phyloP scores from a whole-genome alignment of 2,113 vertebrate genomes.

The Cochlearius cochlearius region DNA sequence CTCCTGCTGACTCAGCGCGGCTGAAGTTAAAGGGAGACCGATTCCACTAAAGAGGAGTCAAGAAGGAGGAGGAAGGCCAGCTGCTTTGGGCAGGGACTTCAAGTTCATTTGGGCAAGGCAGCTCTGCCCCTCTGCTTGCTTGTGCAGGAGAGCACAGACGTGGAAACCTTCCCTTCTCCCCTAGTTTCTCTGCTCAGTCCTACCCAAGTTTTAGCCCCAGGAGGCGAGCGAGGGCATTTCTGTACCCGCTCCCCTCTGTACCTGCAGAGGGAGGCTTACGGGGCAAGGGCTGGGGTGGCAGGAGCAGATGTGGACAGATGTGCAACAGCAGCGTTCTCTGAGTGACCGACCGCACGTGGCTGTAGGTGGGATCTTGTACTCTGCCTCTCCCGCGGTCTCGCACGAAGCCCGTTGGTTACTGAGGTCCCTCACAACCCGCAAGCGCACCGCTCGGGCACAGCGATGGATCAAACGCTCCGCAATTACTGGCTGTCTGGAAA shows the following conservation, averaged over 20 bases:
- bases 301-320: neutral
- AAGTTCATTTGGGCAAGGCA: rapidly evolving
- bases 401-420: neutral
- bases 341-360: rapidly evolving
- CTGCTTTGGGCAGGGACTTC: neutral
- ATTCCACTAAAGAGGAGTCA: neutral
- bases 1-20: neutral
- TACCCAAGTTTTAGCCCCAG: neutral
- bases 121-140: neutral
- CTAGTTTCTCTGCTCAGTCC: neutral
- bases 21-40: neutral
- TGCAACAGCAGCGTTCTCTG: neutral
- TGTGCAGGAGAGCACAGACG: rapidly evolving
- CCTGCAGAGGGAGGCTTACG: rapidly evolving
- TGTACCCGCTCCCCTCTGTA: rapidly evolving
- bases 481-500: neutral
- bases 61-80: neutral
- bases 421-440: neutral
- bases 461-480: neutral
- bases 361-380: neutral
- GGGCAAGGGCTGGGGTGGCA: neutral
- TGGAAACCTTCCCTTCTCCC: neutral
- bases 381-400: rapidly evolving
- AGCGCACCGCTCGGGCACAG: neutral
- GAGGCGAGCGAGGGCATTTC: neutral